Conservation (phyloP, 2,797 vertebrate species). For the Cuculus canorus region DNA sequence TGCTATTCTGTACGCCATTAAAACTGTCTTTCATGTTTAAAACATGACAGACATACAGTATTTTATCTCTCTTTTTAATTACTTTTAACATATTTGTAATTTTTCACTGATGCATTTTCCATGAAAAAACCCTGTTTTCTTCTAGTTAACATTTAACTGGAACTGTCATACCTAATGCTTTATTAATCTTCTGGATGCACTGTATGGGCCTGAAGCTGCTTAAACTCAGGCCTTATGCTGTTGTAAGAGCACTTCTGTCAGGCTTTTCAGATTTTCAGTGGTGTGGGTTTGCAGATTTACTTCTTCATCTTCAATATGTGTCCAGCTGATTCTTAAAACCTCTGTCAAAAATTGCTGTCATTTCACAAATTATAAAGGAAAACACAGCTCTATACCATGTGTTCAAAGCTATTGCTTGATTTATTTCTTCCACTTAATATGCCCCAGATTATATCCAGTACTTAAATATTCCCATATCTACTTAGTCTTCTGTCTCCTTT, state of each 20-base stretch:
- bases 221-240: conserved; percentile 18
- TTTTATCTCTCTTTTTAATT: background rate
- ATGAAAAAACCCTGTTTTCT: background rate
- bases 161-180: conserved; percentile 37
- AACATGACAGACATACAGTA: background rate
- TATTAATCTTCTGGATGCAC: conserved; percentile 10
- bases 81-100: background rate
- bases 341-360: conserved; percentile 56
- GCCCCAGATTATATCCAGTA: conserved; percentile 58
- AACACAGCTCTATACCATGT: conserved; percentile 47
- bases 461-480: conserved; percentile 49
- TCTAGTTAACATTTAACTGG: conserved; percentile 4
- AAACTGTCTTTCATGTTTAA: background rate
- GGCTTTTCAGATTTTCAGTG: conserved; percentile 50
- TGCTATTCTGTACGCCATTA: background rate
- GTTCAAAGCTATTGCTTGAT: conserved; percentile 67
- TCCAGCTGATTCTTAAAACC: conserved; percentile 61
- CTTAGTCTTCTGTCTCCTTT: conserved; percentile 55
- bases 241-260: background rate
- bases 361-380: conserved; percentile 66
- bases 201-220: background rate
- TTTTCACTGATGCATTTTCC: background rate
- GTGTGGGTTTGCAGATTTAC: conserved; percentile 49
- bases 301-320: conserved; percentile 59
- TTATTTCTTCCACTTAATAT: conserved; percentile 71